Evolutionary conservation across 2,113 vertebrate species (phyloP), one percentile per base, ranked within the genome.

Genomic region (Nothobranchius kuhntae): DNA sequence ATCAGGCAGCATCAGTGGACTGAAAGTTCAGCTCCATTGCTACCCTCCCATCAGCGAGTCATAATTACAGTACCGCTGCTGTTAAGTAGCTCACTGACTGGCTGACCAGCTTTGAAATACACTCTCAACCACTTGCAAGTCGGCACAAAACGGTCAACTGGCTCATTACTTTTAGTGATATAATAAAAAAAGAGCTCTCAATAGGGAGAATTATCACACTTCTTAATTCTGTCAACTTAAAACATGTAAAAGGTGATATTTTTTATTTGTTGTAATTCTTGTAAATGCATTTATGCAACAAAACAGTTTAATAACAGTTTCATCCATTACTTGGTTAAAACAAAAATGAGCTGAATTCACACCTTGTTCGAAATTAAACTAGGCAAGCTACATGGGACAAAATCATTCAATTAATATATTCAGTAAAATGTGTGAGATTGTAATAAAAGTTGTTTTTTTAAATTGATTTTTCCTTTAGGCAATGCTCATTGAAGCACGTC

Each of bases 61-160:
- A 93, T 96, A 95, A 96, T 95, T 95, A 95, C 94, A 95, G 94
- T 95, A 95, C 92, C 92, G 91, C 93, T 94, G 94, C 93, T 94
- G 93, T 95, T 95, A 95, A 95, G 94, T 93, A 94, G 94, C 93
- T 93, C 93, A 93, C 94, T 95, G 93, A 95, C 92, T 92, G 94
- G 91, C 92, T 94, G 95, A 94, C 95, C 95, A 93, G 93, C 93
- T 93, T 93, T 93, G 91, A 93, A 94, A 94, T 92, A 94, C 94
- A 94, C 94, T 84, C 93, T 94, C 93, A 94, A 94, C 92, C 91
- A 91, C 93, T 93, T 92, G 89, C 88, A 91, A 75, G 73, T 68
- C 93, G 92, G 94, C 92, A 91, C 92, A 94, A 94, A 96, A 96
- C 94, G 94, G 92, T 91, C 92, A 87, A 90, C 89, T 92, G 95